Evolutionary conservation across 2,888 invertebrate genomes (phyloP).

Genomic region (Sisyra terminalis): DNA sequence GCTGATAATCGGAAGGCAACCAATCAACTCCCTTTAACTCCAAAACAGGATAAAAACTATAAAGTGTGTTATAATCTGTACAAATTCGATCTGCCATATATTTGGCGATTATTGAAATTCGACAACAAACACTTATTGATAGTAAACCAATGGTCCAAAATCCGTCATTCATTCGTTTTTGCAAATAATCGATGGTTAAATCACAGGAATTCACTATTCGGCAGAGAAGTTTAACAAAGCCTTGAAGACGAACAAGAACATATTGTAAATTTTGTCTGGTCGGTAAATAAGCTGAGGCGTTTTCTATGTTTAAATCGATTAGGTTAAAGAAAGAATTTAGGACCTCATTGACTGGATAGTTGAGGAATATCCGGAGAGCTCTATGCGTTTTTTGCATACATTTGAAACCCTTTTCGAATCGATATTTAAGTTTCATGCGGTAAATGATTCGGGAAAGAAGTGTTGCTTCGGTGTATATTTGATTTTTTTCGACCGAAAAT

Average conservation of each 20-base stretch:
- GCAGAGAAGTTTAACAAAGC: conserved; percentile 36
- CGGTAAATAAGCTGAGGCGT: conserved; percentile 26
- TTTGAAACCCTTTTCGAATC: conserved; percentile 31
- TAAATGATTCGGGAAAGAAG: conserved; percentile 28
- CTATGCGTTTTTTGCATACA: conserved; percentile 28
- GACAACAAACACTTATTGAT: conserved; percentile 34
- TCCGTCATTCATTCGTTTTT: conserved; percentile 32
- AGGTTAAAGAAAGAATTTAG: conserved; percentile 15
- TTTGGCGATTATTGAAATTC: conserved; percentile 35
- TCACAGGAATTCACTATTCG: conserved; percentile 31
- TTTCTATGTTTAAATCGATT: conserved; percentile 12
- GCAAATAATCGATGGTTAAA: conserved; percentile 32
- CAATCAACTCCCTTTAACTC: too few species aligned
- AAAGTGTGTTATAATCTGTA: too few species aligned
- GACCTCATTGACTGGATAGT: conserved; percentile 20
- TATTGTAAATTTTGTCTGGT: conserved; percentile 40
- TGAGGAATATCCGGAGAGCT: conserved; percentile 25
- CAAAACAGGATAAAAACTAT: too few species aligned
- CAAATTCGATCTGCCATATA: too few species aligned
- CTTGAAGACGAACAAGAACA: conserved; percentile 32
- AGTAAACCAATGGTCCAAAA: conserved; percentile 36
- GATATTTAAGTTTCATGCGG: conserved; percentile 31
- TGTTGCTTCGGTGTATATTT: conserved; percentile 21
- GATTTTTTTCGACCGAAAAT: too few species aligned
- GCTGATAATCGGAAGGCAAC: too few species aligned